A percentile compares a stretch with the other conserved stretches of the same genome.
phyloP scores from a whole-genome alignment of 2,113 vertebrate genomes.

The human region DNA sequence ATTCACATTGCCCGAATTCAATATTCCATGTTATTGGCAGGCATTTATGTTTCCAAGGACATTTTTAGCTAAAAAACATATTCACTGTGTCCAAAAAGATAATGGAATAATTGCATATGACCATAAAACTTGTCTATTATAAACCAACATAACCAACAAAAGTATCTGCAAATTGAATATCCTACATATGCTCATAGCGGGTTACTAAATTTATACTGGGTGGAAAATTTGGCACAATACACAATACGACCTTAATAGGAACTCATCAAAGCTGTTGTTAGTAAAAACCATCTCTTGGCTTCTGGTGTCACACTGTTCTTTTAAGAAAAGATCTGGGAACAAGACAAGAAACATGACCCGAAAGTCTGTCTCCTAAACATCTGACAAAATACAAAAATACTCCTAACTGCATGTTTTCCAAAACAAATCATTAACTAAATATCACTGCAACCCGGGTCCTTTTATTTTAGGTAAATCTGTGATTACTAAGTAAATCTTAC shows the following conservation, averaged over 20 bases:
- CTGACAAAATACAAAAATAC: not conserved
- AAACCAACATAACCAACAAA: not conserved
- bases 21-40: not conserved
- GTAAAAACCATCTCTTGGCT: not conserved
- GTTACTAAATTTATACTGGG: not conserved
- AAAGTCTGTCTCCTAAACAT: not conserved
- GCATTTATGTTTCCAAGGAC: not conserved
- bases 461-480: not conserved
- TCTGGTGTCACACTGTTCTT: not conserved
- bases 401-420: not conserved
- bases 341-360: not conserved
- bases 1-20: not conserved
- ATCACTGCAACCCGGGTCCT: not conserved
- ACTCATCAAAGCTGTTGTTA: not conserved
- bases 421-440: not conserved
- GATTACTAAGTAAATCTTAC: not conserved
- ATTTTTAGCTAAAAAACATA: not conserved
- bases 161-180: not conserved
- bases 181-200: not conserved
- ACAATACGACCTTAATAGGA: not conserved
- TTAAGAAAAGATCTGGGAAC: not conserved
- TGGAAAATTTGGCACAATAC: not conserved
- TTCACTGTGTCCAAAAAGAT: not conserved
- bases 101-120: not conserved
- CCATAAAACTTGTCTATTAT: not conserved